A percentile compares a stretch with the other conserved stretches of the same genome.
phyloP scores from a whole-genome alignment of 2,113 vertebrate genomes.

The Arothron firmamentum region DNA sequence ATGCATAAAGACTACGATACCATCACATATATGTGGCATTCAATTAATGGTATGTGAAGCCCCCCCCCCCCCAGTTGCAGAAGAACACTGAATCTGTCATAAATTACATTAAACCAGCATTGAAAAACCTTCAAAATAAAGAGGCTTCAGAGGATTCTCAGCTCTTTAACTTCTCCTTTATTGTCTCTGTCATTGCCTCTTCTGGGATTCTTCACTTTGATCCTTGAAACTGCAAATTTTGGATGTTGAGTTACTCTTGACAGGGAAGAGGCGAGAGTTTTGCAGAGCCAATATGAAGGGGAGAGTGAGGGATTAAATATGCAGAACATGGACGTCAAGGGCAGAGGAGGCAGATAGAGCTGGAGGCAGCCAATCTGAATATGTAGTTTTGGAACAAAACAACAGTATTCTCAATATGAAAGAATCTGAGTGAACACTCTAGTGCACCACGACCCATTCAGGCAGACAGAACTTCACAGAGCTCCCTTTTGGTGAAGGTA shows the following conservation, averaged over 20 bases:
- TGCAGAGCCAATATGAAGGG: slow-evolving; percentile 58
- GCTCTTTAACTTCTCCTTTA: slow-evolving; percentile 52
- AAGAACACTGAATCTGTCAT: slow-evolving; percentile 15
- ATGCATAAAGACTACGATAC: too few relatives aligned
- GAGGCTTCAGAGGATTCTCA: slow-evolving; percentile 55
- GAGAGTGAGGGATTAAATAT: slow-evolving; percentile 63
- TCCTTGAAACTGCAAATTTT: slow-evolving; percentile 64
- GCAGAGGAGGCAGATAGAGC: slow-evolving; percentile 65
- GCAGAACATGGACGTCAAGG: slow-evolving; percentile 68
- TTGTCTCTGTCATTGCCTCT: slow-evolving; percentile 53
- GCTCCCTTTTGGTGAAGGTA: too few relatives aligned
- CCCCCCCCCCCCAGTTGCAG: too few relatives aligned
- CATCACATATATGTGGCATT: too few relatives aligned
- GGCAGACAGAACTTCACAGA: slow-evolving; percentile 4
- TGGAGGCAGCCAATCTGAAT: slow-evolving; percentile 56
- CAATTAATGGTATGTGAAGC: too few relatives aligned
- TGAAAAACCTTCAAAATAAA: slow-evolving; percentile 57
- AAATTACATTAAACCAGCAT: slow-evolving; percentile 55
- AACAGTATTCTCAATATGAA: slow-evolving; percentile 51
- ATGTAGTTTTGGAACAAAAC: slow-evolving; percentile 44
- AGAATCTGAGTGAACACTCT: slow-evolving; percentile 35
- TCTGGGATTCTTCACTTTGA: slow-evolving; percentile 55
- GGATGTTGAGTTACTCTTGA: slow-evolving; percentile 51
- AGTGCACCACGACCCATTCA: slow-evolving; percentile 25
- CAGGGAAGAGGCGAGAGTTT: slow-evolving; percentile 52